phyloP scores from a whole-genome alignment of 1,140 invertebrate species.

The Agrypnia vestita region DNA sequence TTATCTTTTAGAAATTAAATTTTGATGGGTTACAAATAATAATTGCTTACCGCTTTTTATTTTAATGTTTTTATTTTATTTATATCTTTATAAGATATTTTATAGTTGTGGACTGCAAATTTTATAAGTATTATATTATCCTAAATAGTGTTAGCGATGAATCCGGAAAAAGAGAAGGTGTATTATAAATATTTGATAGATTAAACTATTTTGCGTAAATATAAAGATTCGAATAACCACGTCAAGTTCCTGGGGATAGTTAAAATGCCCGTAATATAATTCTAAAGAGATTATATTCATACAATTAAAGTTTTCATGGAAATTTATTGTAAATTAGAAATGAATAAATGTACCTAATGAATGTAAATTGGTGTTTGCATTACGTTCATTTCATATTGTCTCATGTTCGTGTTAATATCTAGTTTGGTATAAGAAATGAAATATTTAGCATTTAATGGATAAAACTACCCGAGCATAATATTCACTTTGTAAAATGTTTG shows the following conservation, averaged over 20 bases:
- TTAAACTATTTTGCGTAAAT: conserved; percentile 44
- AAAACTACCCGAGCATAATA: no score
- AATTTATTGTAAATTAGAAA: conserved; percentile 43
- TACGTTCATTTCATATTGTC: conserved; percentile 29
- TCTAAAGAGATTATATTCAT: conserved; percentile 49
- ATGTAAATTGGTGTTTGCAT: conserved; percentile 28
- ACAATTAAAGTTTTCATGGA: conserved; percentile 39
- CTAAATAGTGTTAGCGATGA: conserved; percentile 20
- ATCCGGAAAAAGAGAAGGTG: conserved; percentile 5
- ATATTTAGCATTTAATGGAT: conserved; percentile 24
- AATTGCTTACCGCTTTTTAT: conserved; percentile 8
- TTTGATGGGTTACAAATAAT: background rate
- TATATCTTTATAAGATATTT: conserved; percentile 21
- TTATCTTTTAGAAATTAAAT: conserved; percentile 17
- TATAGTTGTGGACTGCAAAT: conserved; percentile 45
- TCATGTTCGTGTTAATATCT: conserved; percentile 30
- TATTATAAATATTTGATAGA: conserved; percentile 40
- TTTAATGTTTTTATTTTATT: conserved; percentile 16
- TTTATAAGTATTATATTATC: conserved; percentile 45
- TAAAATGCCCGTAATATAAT: conserved; percentile 47
- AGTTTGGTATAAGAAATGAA: conserved; percentile 27
- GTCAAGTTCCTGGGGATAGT: conserved; percentile 47
- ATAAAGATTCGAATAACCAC: conserved; percentile 45
- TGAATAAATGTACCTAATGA: conserved; percentile 42
- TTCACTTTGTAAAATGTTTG: no score